Evolutionary conservation across 2,888 invertebrate genomes (phyloP).

Genomic region (Eulithis prunata): DNA sequence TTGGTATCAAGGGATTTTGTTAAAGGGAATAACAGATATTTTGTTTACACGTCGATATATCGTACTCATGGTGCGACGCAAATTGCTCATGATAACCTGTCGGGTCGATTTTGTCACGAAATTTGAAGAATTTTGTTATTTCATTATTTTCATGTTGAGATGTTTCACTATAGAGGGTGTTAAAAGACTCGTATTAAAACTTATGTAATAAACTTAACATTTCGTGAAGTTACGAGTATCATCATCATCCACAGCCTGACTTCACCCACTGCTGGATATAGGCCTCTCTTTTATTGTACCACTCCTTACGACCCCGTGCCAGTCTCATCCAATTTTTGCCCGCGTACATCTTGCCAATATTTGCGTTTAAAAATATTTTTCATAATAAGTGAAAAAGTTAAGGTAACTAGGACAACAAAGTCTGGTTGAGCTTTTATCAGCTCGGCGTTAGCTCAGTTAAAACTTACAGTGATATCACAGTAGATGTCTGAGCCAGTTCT

Average conservation of each 20-base stretch:
- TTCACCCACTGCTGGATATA: no score
- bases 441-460: slow-evolving; percentile 35
- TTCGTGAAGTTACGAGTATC: no score
- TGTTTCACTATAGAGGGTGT: no score
- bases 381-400: slow-evolving; percentile 14
- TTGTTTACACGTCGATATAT: slow-evolving; percentile 45
- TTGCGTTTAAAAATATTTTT: neutral
- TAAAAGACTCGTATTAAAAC: no score
- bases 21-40: slow-evolving; percentile 44
- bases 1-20: slow-evolving; percentile 46
- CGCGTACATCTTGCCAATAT: no score
- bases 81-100: slow-evolving; percentile 34
- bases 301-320: no score
- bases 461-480: slow-evolving; percentile 7
- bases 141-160: neutral
- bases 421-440: slow-evolving; percentile 32
- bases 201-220: no score
- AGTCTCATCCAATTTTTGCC: no score
- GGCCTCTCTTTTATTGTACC: no score
- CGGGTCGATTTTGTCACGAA: slow-evolving; percentile 12
- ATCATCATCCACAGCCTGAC: no score
- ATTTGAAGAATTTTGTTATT: neutral
- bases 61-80: slow-evolving; percentile 41
- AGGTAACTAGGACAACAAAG: slow-evolving; percentile 12
- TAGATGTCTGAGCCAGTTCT: slow-evolving; percentile 2